Evolutionary conservation across 1,140 invertebrate species (phyloP), one percentile per base, ranked within the genome.

Genomic region (Dendroctonus ponderosae): DNA sequence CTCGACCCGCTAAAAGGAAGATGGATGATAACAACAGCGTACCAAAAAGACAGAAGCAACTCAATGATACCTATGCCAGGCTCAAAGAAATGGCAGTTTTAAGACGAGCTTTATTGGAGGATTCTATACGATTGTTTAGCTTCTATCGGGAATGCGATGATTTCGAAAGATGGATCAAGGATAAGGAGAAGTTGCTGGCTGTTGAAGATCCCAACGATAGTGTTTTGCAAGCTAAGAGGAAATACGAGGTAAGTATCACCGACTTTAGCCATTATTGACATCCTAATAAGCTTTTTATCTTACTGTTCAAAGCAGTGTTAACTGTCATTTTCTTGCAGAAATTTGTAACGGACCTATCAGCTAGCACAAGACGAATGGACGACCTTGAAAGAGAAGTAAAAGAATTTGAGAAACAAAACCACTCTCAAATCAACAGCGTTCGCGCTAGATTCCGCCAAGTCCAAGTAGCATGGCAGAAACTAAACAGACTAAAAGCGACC

Each of bases 111-210:
- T 85, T 95, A 39, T 82, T 99, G 7, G 93, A 96, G 72, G 96
- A 98, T 78, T 91, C 96, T 0, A 95, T 97, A 62, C 86, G 92
- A 68, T 81, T 99, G 12, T 98, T 94, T 79, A 90, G 89, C 40
- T 98, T 98, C 82, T 96, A 96, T 79, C 86, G 91, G n/a, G 96
- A 99, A 77, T 99, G 96, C 81, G 94, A 98, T 76, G 95, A 97
- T 78, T 97, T 99, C 79, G 96, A 98, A 79, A 89, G 90, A 69
- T 99, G 97, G 97, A 96, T 98, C 75, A 91, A 90, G 73, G 96
- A 98, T 63, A 98, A 96, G 77, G 93, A 97, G 79, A 90, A 91
- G 74, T 85, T 96, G 79, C 81, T 98, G 26, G 83, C 89, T 48
- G 85, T 89, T 8, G 92, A 96, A 63, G 94, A 97, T 71, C 86